A percentile compares a stretch with the other conserved stretches of the same genome.
phyloP scores from a whole-genome alignment of 2,113 vertebrate species.

The Podiceps cristatus region DNA sequence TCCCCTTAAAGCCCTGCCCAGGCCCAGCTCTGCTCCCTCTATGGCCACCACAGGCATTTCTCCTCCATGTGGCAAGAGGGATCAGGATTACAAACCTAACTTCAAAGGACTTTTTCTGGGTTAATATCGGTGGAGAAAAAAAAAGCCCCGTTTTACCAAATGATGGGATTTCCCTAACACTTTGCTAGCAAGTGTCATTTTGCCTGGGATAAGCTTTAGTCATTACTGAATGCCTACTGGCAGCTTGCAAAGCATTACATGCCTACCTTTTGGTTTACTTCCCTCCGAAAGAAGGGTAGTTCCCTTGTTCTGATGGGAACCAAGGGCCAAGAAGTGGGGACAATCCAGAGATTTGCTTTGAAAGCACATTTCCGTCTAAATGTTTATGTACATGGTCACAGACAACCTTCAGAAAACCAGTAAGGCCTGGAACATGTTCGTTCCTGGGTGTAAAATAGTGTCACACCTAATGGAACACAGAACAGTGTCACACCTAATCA shows the following conservation, averaged over 20 bases:
- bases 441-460: background rate
- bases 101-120: background rate
- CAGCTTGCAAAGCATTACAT: background rate
- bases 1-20: background rate
- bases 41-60: rapidly evolving
- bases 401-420: background rate
- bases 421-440: background rate
- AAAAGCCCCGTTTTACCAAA: background rate
- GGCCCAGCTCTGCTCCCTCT: background rate
- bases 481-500: background rate
- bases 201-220: background rate
- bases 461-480: background rate
- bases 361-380: background rate
- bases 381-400: background rate
- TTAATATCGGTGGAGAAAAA: background rate
- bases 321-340: background rate
- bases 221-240: background rate
- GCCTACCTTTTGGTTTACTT: background rate
- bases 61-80: background rate
- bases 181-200: background rate
- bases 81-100: background rate
- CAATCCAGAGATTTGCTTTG: background rate
- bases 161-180: background rate
- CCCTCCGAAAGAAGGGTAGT: background rate
- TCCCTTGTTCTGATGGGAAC: background rate